phyloP scores from a whole-genome alignment of 2,888 invertebrate genomes.

The Sericinus montela region DNA sequence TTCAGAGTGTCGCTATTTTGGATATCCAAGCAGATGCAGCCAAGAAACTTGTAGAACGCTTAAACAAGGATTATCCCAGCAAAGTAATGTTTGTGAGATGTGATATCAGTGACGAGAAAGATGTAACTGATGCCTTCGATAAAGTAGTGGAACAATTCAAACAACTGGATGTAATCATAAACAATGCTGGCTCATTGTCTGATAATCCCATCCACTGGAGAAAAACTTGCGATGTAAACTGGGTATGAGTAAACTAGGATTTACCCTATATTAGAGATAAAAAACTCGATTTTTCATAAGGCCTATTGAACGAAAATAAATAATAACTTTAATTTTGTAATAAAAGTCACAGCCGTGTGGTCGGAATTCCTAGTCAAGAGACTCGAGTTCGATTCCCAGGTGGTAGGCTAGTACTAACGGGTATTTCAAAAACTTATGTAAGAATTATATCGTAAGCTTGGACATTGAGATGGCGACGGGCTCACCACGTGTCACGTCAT shows the following conservation, averaged over 20 bases:
- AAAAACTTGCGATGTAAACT: slow-evolving; percentile 37
- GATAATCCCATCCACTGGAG: slow-evolving; percentile 37
- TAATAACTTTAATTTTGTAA: no score
- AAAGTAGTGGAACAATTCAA: slow-evolving; percentile 27
- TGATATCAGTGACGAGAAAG: slow-evolving; percentile 40
- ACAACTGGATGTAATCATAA: slow-evolving; percentile 25
- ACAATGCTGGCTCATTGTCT: slow-evolving; percentile 23
- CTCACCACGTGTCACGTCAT: no score
- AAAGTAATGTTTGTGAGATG: slow-evolving; percentile 41
- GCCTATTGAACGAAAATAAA: no score
- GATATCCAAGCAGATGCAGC: slow-evolving; percentile 39
- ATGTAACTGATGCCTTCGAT: slow-evolving; percentile 31
- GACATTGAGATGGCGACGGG: no score
- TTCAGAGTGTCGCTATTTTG: slow-evolving; percentile 38
- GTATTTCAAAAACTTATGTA: no score
- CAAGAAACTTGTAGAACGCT: slow-evolving; percentile 27
- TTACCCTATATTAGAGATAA: no score
- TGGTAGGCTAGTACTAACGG: no score
- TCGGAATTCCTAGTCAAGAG: no score
- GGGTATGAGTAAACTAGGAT: slow-evolving; percentile 25
- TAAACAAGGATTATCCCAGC: slow-evolving; percentile 31
- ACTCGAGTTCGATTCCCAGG: no score
- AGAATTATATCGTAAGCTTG: no score
- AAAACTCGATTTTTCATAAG: no score
- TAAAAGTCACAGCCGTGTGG: no score